Evolutionary conservation across 2,113 vertebrate genomes (phyloP), one percentile per base, ranked within the genome.

Genomic region (Cepphus grylle): DNA sequence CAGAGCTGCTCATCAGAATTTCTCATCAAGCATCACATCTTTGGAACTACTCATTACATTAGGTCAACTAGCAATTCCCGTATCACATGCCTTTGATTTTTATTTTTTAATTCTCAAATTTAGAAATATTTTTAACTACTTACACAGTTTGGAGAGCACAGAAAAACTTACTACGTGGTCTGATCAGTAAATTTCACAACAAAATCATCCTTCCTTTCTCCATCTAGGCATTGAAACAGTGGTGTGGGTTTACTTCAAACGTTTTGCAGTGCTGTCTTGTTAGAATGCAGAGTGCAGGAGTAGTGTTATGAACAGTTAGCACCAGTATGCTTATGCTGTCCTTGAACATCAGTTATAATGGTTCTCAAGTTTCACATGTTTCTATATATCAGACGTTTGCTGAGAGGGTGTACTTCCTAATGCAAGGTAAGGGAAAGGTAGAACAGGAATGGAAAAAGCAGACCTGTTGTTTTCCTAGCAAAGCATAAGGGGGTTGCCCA

Each of bases 281-380:
- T 81, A 77, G 36, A 50, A 50, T 61, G 29, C 29, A 76, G 42
- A 72, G 45, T 9, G 27, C 18, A 79, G 34, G 13, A 81, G 12
- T 0, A 0, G 18, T 50, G 20, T 38, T 12, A 3, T 34, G 66
- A 83, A 36, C 12, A 67, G 29, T 45, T 62, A 86, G 5, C 34
- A 42, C 66, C 32, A 78, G 11, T 38, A 47, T 9, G 5, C 19
- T 58, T 86, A 71, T 49, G 84, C 52, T 81, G 16, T 53, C 65
- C n/a, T 79, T 82, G 62, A 92, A 72, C 40, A 30, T 52, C 38
- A 70, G 32, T 79, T 70, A 40, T 42, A 90, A 61, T 5, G 10
- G 3, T 45, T 63, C 26, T 15, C 17, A 67, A 63, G 22, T 52
- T 65, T 70, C 56, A 18, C 19, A 2, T 4, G 3, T 55, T 52